A percentile compares a stretch with the other conserved stretches of the same genome.
Conservation (phyloP, 1,140 invertebrate species). For the Battus philenor region DNA sequence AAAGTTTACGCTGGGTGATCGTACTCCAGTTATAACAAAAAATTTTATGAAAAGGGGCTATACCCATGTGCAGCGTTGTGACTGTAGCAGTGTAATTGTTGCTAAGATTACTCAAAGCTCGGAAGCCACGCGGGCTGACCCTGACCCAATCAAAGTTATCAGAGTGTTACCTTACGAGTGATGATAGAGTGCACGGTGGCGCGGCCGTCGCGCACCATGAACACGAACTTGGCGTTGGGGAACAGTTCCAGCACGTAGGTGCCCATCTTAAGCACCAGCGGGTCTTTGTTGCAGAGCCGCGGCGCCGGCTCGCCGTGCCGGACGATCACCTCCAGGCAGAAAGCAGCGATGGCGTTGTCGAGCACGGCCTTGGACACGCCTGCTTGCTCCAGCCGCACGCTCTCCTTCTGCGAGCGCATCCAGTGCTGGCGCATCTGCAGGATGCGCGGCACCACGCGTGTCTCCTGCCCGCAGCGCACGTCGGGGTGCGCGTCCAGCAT, state of each 20-base stretch:
- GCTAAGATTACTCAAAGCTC: too few species aligned
- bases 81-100: too few species aligned
- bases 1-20: too few species aligned
- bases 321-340: slow-evolving; percentile 97
- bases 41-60: too few species aligned
- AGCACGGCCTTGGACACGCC: slow-evolving; percentile 95
- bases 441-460: slow-evolving; percentile 95
- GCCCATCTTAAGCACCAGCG: slow-evolving; percentile 96
- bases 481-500: slow-evolving; percentile 99
- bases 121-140: too few species aligned
- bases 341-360: slow-evolving; percentile 96
- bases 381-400: slow-evolving; percentile 91
- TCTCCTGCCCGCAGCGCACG: slow-evolving; percentile 98
- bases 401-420: slow-evolving; percentile 94
- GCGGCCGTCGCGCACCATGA: slow-evolving; percentile 98
- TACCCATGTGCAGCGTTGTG: too few species aligned
- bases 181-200: slow-evolving; percentile 99
- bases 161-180: slow-evolving; percentile 92
- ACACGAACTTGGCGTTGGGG: slow-evolving; percentile 95
- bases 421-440: slow-evolving; percentile 94
- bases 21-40: too few species aligned
- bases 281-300: slow-evolving; percentile 98
- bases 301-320: slow-evolving; percentile 96
- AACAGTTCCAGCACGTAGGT: slow-evolving; percentile 88
- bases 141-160: too few species aligned